Conservation (phyloP, 1,140 invertebrate genomes). For the Fopius arisanus region DNA sequence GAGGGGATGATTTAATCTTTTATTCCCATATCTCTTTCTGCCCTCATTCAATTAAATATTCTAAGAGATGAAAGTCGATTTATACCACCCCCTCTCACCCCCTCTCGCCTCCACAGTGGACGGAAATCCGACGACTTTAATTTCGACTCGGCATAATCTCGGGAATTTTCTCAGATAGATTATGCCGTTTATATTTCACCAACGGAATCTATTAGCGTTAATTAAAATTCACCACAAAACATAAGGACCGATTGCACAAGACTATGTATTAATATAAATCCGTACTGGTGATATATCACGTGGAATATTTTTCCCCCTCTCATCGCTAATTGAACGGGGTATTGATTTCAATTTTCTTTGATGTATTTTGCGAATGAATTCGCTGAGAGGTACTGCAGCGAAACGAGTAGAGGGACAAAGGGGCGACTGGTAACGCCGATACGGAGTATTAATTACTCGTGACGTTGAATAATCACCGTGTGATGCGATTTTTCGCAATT, state of each 20-base stretch:
- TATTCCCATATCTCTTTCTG: not conserved
- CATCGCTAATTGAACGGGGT: not conserved
- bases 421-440: not conserved
- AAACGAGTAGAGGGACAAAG: not conserved
- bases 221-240: not conserved
- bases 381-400: not conserved
- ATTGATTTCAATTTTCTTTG: not conserved
- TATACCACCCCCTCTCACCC: not conserved
- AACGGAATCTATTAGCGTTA: not conserved
- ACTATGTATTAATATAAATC: not conserved
- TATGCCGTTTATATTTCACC: conserved; percentile 11
- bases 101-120: not conserved
- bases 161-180: conserved; percentile 3
- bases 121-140: no score
- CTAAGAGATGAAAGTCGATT: conserved; percentile 7
- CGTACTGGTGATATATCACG: not conserved
- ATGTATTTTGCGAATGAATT: not conserved
- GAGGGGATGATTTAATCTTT: not conserved
- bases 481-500: not conserved
- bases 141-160: not conserved
- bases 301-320: not conserved
- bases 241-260: not conserved
- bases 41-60: not conserved
- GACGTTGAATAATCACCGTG: not conserved
- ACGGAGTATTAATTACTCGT: not conserved